Evolutionary conservation across 2,797 vertebrate species (phyloP).

Genomic region (Melopsittacus undulatus): DNA sequence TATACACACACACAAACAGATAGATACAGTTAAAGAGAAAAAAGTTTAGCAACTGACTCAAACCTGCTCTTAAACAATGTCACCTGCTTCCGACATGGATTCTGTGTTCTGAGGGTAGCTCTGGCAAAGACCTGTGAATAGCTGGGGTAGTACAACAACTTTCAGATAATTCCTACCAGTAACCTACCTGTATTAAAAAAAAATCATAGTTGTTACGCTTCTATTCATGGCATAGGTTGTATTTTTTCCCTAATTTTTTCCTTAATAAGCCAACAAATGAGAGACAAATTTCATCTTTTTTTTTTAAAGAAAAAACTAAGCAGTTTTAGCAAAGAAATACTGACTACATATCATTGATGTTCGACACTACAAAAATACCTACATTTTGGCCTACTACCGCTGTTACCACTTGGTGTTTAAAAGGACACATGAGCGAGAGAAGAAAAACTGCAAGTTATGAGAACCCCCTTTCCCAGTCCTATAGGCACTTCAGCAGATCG

Average conservation of each 20-base stretch:
- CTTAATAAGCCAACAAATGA: neutral
- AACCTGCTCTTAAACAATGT: neutral
- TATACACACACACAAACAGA: neutral
- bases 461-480: conserved; percentile 1
- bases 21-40: neutral
- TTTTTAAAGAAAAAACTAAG: neutral
- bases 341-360: neutral
- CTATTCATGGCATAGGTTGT: neutral
- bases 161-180: neutral
- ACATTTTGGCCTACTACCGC: neutral
- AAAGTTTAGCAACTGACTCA: neutral
- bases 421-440: neutral
- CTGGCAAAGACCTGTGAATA: neutral
- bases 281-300: neutral
- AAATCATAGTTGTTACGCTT: neutral
- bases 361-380: neutral
- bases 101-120: neutral
- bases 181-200: neutral
- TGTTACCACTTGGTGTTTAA: neutral
- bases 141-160: neutral
- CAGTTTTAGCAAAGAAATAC: neutral
- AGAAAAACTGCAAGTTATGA: neutral
- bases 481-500: neutral
- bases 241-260: too few relatives aligned
- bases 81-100: neutral